Evolutionary conservation across 2,797 vertebrate species (phyloP), one percentile per base, ranked within the genome.

Genomic region (Coranthus polyacanthus): DNA sequence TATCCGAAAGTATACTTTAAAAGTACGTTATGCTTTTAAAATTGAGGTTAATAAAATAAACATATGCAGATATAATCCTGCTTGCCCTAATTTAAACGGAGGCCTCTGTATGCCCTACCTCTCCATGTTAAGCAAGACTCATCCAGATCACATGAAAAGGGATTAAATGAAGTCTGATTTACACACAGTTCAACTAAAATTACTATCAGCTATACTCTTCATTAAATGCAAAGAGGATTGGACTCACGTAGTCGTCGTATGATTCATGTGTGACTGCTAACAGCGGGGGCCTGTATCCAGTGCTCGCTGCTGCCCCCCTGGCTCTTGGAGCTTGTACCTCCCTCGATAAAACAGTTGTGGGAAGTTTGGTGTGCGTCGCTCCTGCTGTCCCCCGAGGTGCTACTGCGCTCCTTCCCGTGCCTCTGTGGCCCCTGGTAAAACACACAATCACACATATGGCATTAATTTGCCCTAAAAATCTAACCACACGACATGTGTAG

Each of bases 191-290:
- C 56, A 75, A 77, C 58, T 34, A 16, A 69, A 65, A 68, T 55
- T 56, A 75, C 24, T 26, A 57, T 78, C 50, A 81, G 62, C 57
- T 51, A 36, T 51, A 83, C 59, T 78, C 72, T 68, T 57, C 39
- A 55, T 45, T 55, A 21, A 64, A 45, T 44, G 71, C 54, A 72
- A 82, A 83, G 60, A 61, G 66, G 81, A 78, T 79, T 65, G 50
- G 90, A 98, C 97, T 98, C 90, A 99, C 98, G 4, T 98, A 99
- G 88, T 98, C 97, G 9, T 99, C 97, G 1, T 98, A 99, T 45
- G 96, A 79, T 64, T 99, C 96, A 0, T 95, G 96, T 66, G 91
- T 91, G 45, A 93, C 85, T 45, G 95, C 94, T 44, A 95, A 93
- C 5, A 94, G 95, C 2, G 95, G 93, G 16, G 96, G 89, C 57